A percentile compares a stretch with the other conserved stretches of the same genome.
Conservation (phyloP, 2,888 invertebrate genomes). For the Plutella xylostella region DNA sequence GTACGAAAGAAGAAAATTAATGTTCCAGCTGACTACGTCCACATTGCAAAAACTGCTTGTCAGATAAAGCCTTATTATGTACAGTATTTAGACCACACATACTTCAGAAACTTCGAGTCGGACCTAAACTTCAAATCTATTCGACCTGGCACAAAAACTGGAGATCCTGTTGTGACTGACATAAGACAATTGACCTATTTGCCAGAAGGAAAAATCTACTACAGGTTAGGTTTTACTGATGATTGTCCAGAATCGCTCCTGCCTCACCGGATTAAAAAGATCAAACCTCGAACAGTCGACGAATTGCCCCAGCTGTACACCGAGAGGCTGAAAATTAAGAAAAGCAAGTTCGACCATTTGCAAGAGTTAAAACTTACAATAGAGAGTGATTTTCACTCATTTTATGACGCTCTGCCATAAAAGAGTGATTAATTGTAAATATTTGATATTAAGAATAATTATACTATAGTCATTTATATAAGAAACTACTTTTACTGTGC, state of each 20-base stretch:
- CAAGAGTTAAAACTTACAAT: background rate
- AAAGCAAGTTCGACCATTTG: background rate
- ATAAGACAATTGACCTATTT: constrained; percentile 14
- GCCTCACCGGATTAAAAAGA: background rate
- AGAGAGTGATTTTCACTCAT: background rate
- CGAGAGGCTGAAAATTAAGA: background rate
- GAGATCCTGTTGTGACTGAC: constrained; percentile 16
- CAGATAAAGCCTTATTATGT: constrained; percentile 14
- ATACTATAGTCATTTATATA: no score
- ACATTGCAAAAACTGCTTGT: constrained; percentile 12
- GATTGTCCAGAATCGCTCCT: background rate
- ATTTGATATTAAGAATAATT: no score
- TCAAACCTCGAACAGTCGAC: background rate
- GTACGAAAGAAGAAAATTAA: constrained; percentile 9
- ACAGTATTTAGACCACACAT: constrained; percentile 11
- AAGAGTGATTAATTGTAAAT: no score
- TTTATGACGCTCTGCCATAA: constrained; percentile 1
- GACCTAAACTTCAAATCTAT: constrained; percentile 14
- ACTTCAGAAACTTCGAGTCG: constrained; percentile 16
- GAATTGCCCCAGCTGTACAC: background rate
- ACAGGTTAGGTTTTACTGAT: background rate
- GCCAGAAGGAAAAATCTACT: constrained; percentile 8
- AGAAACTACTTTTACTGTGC: no score
- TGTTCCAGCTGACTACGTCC: constrained; percentile 9
- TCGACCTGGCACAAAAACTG: constrained; percentile 16